phyloP scores from a whole-genome alignment of 1,140 invertebrate genomes.

The Physella acuta region DNA sequence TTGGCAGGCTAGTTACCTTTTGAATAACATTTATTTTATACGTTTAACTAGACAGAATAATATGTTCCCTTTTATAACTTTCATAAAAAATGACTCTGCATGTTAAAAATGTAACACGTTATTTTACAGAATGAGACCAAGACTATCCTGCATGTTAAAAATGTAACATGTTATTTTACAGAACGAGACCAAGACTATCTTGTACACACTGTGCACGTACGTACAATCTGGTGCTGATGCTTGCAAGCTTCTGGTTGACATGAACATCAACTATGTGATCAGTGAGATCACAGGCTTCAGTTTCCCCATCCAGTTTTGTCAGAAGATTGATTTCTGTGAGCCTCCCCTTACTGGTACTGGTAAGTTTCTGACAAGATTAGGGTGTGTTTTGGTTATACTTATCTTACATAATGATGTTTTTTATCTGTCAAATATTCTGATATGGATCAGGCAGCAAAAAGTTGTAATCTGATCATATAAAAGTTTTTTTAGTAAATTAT shows the following conservation, averaged over 20 bases:
- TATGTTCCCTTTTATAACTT: not conserved
- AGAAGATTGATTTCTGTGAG: constrained; percentile 15
- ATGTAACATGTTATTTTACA: not conserved
- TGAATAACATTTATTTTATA: too few relatives aligned
- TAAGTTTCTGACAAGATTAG: too few relatives aligned
- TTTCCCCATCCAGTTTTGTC: constrained; percentile 15
- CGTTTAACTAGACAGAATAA: not conserved
- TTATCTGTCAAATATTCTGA: too few relatives aligned
- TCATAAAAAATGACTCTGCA: too few relatives aligned
- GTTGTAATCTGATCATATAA: too few relatives aligned
- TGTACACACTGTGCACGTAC: not conserved
- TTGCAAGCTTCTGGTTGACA: not conserved
- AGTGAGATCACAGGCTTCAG: not conserved
- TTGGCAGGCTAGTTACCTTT: not conserved
- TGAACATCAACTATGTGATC: not conserved
- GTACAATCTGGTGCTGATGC: not conserved
- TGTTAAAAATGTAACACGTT: not conserved
- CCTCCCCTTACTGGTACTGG: not conserved
- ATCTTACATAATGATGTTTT: too few relatives aligned
- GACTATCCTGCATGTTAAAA: too few relatives aligned
- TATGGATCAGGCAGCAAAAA: too few relatives aligned
- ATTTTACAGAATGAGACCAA: not conserved
- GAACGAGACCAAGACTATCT: not conserved
- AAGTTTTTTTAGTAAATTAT: too few relatives aligned
- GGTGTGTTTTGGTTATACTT: too few relatives aligned